Base-by-base conservation (phyloP, 2,888 invertebrate species). In the Candidula unifasciata region DNA sequence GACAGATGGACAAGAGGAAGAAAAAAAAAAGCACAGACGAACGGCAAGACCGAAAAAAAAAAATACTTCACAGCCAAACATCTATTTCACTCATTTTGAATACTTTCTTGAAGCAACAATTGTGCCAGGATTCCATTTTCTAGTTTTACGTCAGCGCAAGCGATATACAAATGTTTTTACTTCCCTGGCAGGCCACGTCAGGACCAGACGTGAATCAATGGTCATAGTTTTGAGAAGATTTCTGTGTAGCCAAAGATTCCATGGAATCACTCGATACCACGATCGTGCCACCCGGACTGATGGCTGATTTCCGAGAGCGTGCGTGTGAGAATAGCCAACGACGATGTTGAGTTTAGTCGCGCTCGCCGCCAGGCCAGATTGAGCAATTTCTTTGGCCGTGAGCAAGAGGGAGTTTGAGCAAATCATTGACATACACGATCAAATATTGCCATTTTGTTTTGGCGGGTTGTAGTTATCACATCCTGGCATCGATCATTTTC, bases 221-320 rank as follows among this genome's bases (percentile, higher is more conserved):
- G 27, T 74, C 57, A 35, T 44, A 74, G 44, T 82, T 44, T 74
- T 82, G 64, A 74, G 82, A 82, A 44, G 60, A 82, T 57, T 73
- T 44, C 69, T 73, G n/a, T 82, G 74, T 82, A 27, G 33, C 73
- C 60, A 44, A 74, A 71, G 74, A 74, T 82, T 82, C 57, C 27
- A 82, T 82, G 73, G n/a, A 74, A 60, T 73, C 74, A 82, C 44
- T 82, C 82, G 82, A 82, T 82, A 69, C 71, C 21, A 37, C 2
- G 74, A 24, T 37, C 82, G 82, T 82, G 82, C 82, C 74, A 27
- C 27, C 5, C 37, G 27, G n/a, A 27, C 35, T 64, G 82, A 82
- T 74, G 74, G 37, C 64, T 74, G 82, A 82, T 82, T 82, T 82
- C 82, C 82, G 60, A 24, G 74, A 8, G 54, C 82, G 82, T 82